These are phyloP conservation scores for Ictalurus punctatus DNA, from an alignment of 2,113 vertebrate species.

Conservation along the genomic window DNA sequence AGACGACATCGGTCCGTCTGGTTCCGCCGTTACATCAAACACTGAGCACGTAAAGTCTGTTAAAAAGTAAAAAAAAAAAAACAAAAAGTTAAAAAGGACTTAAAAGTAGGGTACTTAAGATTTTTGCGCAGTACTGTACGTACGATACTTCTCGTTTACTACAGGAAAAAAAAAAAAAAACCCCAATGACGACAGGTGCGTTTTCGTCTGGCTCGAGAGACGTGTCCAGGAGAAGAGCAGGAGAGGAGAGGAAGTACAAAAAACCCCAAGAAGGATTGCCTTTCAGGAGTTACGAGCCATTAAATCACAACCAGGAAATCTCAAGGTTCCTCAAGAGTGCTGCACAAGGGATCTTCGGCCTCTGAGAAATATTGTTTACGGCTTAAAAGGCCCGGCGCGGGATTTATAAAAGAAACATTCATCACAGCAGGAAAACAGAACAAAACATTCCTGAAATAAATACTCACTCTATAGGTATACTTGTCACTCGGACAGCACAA, in stretches of 20 bases:
- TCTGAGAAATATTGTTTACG: conserved; percentile 93
- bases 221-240: conserved; percentile 35
- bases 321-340: conserved; percentile 98
- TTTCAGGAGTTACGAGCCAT: conserved; percentile 90
- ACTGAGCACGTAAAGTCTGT: too few species aligned
- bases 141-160: neutral
- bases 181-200: neutral
- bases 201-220: conserved; percentile 47
- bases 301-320: conserved; percentile 97
- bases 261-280: conserved; percentile 76
- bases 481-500: conserved; percentile 83
- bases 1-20: too few species aligned
- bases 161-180: neutral
- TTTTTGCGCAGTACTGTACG: neutral
- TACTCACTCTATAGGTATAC: conserved; percentile 85
- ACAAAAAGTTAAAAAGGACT: too few species aligned
- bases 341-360: conserved; percentile 93
- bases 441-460: conserved; percentile 94
- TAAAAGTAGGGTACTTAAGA: neutral
- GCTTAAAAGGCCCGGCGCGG: conserved; percentile 78
- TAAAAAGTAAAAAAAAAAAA: too few species aligned
- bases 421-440: conserved; percentile 97
- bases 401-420: conserved; percentile 87
- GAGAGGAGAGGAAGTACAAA: conserved; percentile 64
- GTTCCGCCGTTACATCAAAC: too few species aligned